phyloP scores from a whole-genome alignment of 2,113 vertebrate species.

The Odontophorus gujanensis region DNA sequence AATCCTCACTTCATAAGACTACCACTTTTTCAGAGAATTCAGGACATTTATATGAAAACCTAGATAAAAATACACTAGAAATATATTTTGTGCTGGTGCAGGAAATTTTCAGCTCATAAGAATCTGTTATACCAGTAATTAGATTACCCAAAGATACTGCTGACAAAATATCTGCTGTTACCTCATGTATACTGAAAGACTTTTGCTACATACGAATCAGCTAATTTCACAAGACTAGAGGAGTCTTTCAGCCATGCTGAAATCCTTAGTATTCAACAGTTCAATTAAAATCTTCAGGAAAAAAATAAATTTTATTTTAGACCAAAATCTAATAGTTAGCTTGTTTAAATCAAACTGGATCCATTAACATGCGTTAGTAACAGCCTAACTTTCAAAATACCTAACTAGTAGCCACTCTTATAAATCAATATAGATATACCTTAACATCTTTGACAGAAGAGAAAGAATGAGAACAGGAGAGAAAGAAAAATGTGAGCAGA shows the following conservation, averaged over 20 bases:
- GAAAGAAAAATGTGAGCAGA: not conserved
- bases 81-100: not conserved
- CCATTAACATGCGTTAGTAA: not conserved
- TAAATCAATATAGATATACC: not conserved
- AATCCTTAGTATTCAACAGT: not conserved
- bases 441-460: not conserved
- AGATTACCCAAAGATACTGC: not conserved
- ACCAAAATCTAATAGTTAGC: not conserved
- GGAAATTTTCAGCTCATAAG: not conserved
- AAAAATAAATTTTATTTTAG: not conserved
- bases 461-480: not conserved
- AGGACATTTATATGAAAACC: not conserved
- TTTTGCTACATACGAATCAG: not conserved
- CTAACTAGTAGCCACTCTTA: not conserved
- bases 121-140: not conserved
- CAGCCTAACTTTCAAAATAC: not conserved
- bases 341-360: not conserved
- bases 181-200: not conserved
- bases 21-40: not conserved
- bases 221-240: not conserved
- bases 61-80: not conserved
- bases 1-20: not conserved
- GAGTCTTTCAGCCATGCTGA: not conserved
- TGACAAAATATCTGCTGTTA: not conserved
- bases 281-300: not conserved